These are phyloP conservation scores for Platygyra sinensis DNA, from an alignment of 64 coral and sea anemone species.

Conservation along the genomic window DNA sequence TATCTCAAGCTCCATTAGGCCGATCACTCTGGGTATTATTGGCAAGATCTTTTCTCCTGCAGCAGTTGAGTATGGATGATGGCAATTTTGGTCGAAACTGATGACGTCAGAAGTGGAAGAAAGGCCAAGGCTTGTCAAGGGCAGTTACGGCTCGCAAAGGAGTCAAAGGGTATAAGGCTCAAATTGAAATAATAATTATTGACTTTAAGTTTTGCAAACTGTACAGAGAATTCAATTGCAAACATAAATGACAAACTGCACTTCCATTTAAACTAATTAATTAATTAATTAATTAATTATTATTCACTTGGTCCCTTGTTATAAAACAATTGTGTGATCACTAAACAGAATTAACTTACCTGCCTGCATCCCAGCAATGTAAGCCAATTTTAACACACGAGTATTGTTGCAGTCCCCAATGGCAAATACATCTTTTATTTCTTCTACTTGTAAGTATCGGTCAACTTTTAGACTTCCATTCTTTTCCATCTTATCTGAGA, in stretches of 20 bases:
- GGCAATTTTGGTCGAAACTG: too few relatives aligned
- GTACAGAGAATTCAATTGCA: not conserved
- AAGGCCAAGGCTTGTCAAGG: too few relatives aligned
- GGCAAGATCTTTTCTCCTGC: too few relatives aligned
- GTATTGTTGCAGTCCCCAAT: constrained; percentile 92
- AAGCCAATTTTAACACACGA: constrained; percentile 72
- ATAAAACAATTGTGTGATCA: not conserved
- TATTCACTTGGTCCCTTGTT: not conserved
- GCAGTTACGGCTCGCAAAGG: too few relatives aligned
- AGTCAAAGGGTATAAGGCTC: too few relatives aligned
- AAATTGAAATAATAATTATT: too few relatives aligned
- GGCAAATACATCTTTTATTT: constrained; percentile 85
- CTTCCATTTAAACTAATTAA: too few relatives aligned
- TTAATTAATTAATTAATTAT: not conserved
- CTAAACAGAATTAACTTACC: constrained; percentile 27
- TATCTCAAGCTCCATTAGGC: too few relatives aligned
- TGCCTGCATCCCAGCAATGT: constrained; percentile 62
- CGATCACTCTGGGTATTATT: too few relatives aligned
- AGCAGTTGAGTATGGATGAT: too few relatives aligned
- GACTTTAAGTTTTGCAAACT: too few relatives aligned
- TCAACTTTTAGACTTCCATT: constrained; percentile 81
- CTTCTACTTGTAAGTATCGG: constrained; percentile 78
- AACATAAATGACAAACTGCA: not conserved
- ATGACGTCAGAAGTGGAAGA: too few relatives aligned
- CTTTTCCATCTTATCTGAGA: constrained; percentile 92